Evolutionary conservation across 1,140 invertebrate genomes (phyloP), one percentile per base, ranked within the genome.

Genomic region (Drosophila santomea): DNA sequence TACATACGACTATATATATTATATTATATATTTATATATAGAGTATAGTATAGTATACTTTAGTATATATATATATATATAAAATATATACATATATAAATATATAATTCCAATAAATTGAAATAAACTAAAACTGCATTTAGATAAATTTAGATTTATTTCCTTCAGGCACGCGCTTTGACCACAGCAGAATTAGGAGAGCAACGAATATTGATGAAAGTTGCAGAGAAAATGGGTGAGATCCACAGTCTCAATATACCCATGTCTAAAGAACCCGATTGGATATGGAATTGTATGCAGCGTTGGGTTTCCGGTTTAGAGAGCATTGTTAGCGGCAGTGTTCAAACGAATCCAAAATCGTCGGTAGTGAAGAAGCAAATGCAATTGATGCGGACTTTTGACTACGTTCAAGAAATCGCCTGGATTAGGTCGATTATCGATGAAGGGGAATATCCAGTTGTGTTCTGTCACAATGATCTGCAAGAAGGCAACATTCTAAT

Each of bases 381-480:
- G 8, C 74, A 89, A 2, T 17, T 89, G 17, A 79, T 92, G 67
- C 67, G 64, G 1, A 71, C 85, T n/a, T 78, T 95, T 15, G 94
- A 96, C 86, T 93, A 95, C 59, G 93, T 94, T 7, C 92, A 94
- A 36, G 96, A 97, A 92, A 91, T 95, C 2, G 86, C 93, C 8
- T 96, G 95, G 95, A 77, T 97, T 4, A 94, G 94, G 92, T 94
- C 93, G 41, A 93, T 94, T 52, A 89, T 95, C 11, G 93, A 94
- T 0, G 78, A 80, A 0, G 94, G 95, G 0, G 94, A 95, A n/a
- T 96, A 97, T 63, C 97, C 97, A 1, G 97, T 99, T 2, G 96
- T 98, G 0, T 99, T 99, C 92, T 98, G 97, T 90, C 98, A 99
- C 93, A 99, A 99, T 92, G 98, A 99, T 91, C 94, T 99, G 92